Evolutionary conservation across 2,888 invertebrate species (phyloP).

Genomic region (Gastracanthus pulcherrimus): DNA sequence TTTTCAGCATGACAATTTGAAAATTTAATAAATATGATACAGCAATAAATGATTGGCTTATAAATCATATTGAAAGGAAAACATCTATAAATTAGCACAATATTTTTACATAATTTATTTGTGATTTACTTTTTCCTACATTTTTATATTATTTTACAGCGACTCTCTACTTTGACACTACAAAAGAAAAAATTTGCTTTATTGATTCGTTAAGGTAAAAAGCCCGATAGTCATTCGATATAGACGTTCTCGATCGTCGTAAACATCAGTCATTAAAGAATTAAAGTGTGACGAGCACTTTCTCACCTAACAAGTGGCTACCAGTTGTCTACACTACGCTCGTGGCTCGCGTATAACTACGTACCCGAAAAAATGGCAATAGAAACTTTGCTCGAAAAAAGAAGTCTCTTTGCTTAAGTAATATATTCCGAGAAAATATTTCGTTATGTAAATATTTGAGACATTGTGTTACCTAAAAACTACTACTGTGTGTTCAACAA

Average conservation of each 20-base stretch:
- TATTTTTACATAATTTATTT: neutral
- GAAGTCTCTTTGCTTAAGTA: constrained; percentile 6
- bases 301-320: constrained; percentile 5
- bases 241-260: neutral
- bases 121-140: neutral
- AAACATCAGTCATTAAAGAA: constrained; percentile 25
- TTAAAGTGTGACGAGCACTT: constrained; percentile 18
- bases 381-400: constrained; percentile 22
- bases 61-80: neutral
- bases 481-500: neutral
- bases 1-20: neutral
- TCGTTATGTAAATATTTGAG: constrained; percentile 8
- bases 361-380: neutral
- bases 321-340: constrained; percentile 1
- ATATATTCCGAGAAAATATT: constrained; percentile 24
- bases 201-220: neutral
- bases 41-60: neutral
- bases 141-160: neutral
- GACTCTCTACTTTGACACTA: neutral
- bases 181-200: neutral
- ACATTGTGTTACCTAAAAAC: neutral
- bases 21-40: neutral
- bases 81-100: no score
- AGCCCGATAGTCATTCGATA: neutral
- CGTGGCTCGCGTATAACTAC: neutral